Conservation (phyloP, 2,888 invertebrate genomes). For the Cremastinae sp. region DNA sequence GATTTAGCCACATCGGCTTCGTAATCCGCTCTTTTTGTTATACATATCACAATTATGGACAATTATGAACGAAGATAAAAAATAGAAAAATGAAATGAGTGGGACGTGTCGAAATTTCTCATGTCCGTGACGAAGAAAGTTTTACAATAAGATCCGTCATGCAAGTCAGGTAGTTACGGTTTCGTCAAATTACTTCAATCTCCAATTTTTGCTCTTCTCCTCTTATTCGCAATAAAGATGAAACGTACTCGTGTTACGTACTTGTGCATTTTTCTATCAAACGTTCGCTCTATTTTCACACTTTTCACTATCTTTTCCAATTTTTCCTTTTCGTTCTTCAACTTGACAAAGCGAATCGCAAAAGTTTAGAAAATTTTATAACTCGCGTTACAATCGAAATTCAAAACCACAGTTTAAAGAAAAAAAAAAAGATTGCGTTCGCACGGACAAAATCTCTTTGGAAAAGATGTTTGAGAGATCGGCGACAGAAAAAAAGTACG, state of each 20-base stretch:
- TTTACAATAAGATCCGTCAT: constrained; percentile 55
- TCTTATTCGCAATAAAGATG: constrained; percentile 53
- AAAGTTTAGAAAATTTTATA: too few species aligned
- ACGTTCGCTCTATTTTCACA: background rate
- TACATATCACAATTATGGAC: constrained; percentile 46
- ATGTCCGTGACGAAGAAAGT: constrained; percentile 56
- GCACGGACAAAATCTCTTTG: constrained; percentile 26
- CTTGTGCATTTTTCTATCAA: constrained; percentile 49
- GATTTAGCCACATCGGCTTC: constrained; percentile 23
- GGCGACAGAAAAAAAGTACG: constrained; percentile 15
- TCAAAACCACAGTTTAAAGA: too few species aligned
- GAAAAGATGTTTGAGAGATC: constrained; percentile 26
- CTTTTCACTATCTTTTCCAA: too few species aligned
- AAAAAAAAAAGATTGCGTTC: constrained; percentile 20
- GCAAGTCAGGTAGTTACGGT: constrained; percentile 60
- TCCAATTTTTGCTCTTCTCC: constrained; percentile 26
- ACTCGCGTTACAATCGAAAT: too few species aligned
- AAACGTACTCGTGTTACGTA: constrained; percentile 44
- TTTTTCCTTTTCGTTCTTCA: background rate
- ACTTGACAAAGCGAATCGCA: background rate
- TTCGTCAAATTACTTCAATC: constrained; percentile 51
- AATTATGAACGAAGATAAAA: constrained; percentile 16
- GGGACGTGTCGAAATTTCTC: constrained; percentile 47
- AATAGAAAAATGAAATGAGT: constrained; percentile 27
- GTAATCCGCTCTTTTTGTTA: constrained; percentile 20